Evolutionary conservation across 2,888 invertebrate genomes (phyloP).

Genomic region (Ichneumoninae sp.): DNA sequence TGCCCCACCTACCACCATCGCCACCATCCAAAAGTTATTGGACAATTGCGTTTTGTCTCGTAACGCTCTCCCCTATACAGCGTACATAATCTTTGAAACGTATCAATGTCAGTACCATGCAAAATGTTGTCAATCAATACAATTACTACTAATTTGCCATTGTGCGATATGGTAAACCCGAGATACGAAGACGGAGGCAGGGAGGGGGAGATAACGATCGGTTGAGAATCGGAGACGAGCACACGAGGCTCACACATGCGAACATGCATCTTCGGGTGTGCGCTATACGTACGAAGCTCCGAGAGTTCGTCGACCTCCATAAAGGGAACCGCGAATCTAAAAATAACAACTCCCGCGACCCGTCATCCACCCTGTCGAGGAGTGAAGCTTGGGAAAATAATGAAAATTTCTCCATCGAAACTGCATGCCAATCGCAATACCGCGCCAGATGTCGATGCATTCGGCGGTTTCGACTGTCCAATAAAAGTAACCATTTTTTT

Average conservation of each 20-base stretch:
- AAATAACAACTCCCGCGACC: conserved; percentile 12
- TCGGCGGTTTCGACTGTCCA: neutral
- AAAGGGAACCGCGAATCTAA: conserved; percentile 21
- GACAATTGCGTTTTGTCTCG: too few species aligned
- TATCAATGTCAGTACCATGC: too few species aligned
- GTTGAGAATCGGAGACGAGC: neutral
- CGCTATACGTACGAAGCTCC: neutral
- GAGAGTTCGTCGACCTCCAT: conserved; percentile 39
- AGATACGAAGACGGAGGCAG: neutral
- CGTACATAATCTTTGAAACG: too few species aligned
- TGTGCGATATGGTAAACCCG: neutral
- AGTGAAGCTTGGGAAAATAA: neutral
- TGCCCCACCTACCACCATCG: too few species aligned
- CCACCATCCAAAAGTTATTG: too few species aligned
- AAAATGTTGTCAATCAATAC: too few species aligned
- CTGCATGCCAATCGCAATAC: conserved; percentile 3
- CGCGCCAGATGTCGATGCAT: neutral
- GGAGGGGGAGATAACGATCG: neutral
- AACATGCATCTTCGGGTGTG: neutral
- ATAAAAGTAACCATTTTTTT: neutral
- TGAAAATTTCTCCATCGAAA: conserved; percentile 1
- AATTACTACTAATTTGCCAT: neutral
- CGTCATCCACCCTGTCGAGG: neutral
- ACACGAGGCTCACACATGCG: neutral
- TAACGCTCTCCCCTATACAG: too few species aligned